Conservation (phyloP, 2,888 invertebrate genomes). For the Antheraea yamamai region DNA sequence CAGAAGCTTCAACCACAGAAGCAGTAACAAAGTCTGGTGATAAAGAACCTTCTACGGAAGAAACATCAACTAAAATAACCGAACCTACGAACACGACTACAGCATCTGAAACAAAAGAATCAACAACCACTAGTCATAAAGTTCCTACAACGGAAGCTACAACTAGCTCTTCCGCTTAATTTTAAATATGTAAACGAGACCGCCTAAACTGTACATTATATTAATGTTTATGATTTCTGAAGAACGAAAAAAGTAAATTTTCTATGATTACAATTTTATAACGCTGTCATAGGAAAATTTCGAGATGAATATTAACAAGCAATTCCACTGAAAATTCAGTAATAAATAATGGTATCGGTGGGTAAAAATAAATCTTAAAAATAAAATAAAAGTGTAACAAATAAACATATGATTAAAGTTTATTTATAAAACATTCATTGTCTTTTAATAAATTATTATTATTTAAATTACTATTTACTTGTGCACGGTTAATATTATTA, state of each 20-base stretch:
- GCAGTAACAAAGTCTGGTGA: background rate
- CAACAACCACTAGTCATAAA: conserved; percentile 27
- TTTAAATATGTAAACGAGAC: conserved; percentile 10
- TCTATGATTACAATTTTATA: background rate
- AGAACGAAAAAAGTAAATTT: background rate
- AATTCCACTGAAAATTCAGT: background rate
- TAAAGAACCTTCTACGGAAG: background rate
- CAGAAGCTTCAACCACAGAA: background rate
- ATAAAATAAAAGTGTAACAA: conserved; percentile 1
- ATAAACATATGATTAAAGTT: background rate
- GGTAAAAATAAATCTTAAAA: background rate
- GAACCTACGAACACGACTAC: conserved; percentile 22
- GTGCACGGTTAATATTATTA: background rate
- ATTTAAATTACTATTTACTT: no score
- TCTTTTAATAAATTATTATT: background rate
- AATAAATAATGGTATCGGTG: background rate
- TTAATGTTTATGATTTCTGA: conserved; percentile 4
- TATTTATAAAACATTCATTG: background rate
- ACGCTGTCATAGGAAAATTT: background rate
- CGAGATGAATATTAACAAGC: background rate
- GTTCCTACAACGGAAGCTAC: conserved; percentile 37
- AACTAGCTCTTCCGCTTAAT: conserved; percentile 32
- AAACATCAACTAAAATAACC: background rate
- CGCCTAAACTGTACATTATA: conserved; percentile 15
- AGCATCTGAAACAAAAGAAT: conserved; percentile 21